Percentiles rank a stretch among this genome's conserved stretches.
Conservation (phyloP, 1,140 invertebrate genomes). For the Danaus plexippus region DNA sequence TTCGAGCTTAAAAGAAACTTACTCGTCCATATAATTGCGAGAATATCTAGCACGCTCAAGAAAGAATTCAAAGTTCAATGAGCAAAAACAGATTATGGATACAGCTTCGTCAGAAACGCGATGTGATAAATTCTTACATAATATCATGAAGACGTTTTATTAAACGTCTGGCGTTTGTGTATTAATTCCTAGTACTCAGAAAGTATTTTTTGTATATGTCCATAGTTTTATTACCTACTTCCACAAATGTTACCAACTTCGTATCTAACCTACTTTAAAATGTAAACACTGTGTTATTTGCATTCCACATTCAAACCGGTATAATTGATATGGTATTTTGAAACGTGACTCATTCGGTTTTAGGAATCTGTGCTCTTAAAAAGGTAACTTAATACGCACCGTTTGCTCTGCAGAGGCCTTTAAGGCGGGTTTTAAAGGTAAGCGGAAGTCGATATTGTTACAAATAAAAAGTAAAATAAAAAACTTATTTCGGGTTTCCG, state of each 20-base stretch:
- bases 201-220: no score
- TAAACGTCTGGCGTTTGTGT: no score
- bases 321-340: conserved; percentile 17
- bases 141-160: no score
- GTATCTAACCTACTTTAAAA: conserved; percentile 13
- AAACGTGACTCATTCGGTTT: conserved; percentile 15
- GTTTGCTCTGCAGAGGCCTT: conserved; percentile 10
- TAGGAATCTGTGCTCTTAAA: conserved; percentile 11
- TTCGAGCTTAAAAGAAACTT: conserved; percentile 23
- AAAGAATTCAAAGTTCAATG: conserved; percentile 24
- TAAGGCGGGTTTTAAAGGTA: conserved; percentile 14
- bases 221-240: no score
- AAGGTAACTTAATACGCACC: conserved; percentile 13
- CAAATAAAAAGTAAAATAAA: no score
- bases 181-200: no score
- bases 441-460: conserved; percentile 12
- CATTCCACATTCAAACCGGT: conserved; percentile 16
- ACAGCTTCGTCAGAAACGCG: conserved; percentile 10
- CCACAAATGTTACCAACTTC: not conserved
- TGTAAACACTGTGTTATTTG: conserved; percentile 13
- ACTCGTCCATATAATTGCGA: conserved; percentile 23
- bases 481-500: no score
- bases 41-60: conserved; percentile 16
- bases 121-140: not conserved
- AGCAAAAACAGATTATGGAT: conserved; percentile 22